Conservation (phyloP, 2,113 vertebrate species). For the Taurulus bubalis region DNA sequence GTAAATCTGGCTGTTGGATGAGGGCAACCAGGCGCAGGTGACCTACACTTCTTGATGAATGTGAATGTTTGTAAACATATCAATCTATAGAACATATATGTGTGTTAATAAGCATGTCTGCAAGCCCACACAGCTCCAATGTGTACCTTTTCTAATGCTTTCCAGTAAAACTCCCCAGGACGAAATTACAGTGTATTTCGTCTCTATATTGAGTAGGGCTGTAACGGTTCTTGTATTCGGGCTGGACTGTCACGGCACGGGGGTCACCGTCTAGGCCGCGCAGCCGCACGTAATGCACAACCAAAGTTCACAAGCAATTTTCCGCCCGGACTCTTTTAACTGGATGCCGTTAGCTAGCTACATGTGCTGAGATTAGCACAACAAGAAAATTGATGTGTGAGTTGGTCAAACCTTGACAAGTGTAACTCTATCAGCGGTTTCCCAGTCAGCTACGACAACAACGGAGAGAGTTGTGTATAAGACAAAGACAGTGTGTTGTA, state of each 20-base stretch:
- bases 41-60: conserved; percentile 47
- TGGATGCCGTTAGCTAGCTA: not conserved
- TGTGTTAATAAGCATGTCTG: not conserved
- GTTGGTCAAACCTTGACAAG: not conserved
- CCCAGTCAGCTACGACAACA: not conserved
- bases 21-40: conserved; percentile 6
- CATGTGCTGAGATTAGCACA: not conserved
- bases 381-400: not conserved
- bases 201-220: not conserved
- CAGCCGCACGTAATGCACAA: not conserved
- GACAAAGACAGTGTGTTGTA: not conserved
- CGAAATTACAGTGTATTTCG: not conserved
- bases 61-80: conserved; percentile 29
- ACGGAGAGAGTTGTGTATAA: not conserved
- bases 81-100: conserved; percentile 8
- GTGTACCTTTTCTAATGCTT: not conserved
- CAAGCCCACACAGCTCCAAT: not conserved
- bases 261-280: not conserved
- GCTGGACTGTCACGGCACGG: not conserved
- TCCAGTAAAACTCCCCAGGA: not conserved
- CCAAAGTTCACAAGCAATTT: not conserved
- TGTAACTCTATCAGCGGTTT: not conserved
- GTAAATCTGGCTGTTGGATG: conserved; percentile 27
- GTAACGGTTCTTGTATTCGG: not conserved
- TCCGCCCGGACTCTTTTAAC: not conserved